Evolutionary conservation across 2,113 vertebrate species (phyloP), one percentile per base, ranked within the genome.

Genomic region (Gnathonemus longibarbis): DNA sequence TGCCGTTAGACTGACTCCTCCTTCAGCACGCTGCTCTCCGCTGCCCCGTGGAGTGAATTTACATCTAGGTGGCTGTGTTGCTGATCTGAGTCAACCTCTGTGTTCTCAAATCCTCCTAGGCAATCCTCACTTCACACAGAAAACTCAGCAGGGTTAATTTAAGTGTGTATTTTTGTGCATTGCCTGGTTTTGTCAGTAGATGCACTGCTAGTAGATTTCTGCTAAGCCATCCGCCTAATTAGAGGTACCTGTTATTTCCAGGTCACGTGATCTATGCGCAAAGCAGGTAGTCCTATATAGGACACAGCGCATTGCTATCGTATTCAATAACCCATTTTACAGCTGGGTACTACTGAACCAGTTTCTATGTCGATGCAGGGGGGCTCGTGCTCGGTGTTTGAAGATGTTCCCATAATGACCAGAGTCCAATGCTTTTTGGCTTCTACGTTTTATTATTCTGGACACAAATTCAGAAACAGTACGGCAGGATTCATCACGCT

Each of bases 361-460:
- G 15, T 80, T 80, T 80, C 35, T 80, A 2, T 19, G 74, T 80
- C 74, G 7, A 42, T 19, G 35, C 74, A 19, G 74, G 74, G 70
- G 53, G 66, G 74, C 35, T 17, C 21, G 74, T 42, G 74, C 31
- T 80, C 6, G 13, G 74, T 42, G 74, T 80, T 42, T 80, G 74
- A 80, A 80, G 74, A 80, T 80, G 35, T 19, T 42, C 74, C 74
- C 35, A 7, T 42, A 88, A 83, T 50, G 58, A 35, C 62, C 53
- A 6, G 89, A 56, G 86, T 50, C 70, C 83, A 70, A 19, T 80
- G 74, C 35, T 80, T 80, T 80, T 19, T 42, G 74, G 31, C 35
- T 35, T 53, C 52, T 7, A 66, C 66, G 62, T 89, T 74, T 84
- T 39, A 91, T 91, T 89, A 31, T 84, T 89, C 88, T 90, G 84